Base-by-base conservation (phyloP, 2,113 vertebrate species). In the Archilochus colubris region DNA sequence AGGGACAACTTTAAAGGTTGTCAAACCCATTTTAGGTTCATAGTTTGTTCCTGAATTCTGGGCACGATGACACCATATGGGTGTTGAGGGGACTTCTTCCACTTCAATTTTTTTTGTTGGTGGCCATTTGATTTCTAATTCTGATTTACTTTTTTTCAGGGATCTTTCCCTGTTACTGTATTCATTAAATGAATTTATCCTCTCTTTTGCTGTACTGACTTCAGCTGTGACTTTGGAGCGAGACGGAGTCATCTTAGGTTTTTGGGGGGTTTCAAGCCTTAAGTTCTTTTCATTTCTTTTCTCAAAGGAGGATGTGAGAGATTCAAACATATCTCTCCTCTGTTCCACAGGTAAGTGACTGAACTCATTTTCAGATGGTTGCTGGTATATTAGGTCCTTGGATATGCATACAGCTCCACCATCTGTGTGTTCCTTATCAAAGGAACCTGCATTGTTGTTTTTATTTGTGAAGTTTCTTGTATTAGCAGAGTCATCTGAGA, bases 1-100 rank as follows among this genome's bases (percentile, higher is more conserved):
- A 76, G 99, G 99, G 43, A 99, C 94, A 59, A 99, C 98, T 58
- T 98, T 99, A 92, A 99, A 99, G 0, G 99, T 99, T 30, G 98
- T 99, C 97, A 99, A 97, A 54, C 99, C 99, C 23, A 98, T 97
- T 82, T 98, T 98, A 31, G 98, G 98, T 38, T 98, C 97, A 0
- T 96, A 97, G 66, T 69, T 97, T 40, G 97, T 95, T 53, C 97
- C 98, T 86, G 97, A 95, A 78, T 96, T 89, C 20, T 98, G 98
- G 59, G 93, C 69, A 83, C 87, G 94, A 27, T 87, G 94, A 66
- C 43, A 91, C 96, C 97, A 97, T 4, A 82, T 77, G 3, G 92
- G 91, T 46, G 92, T 57, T 12, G 86, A 95, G 4, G 83, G 44
- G 66, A 81, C 62, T 40, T 96, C 76, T 31, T 86, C 91, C 62